Conservation (phyloP, 23 tunicate species). For the Pegea sp. region DNA sequence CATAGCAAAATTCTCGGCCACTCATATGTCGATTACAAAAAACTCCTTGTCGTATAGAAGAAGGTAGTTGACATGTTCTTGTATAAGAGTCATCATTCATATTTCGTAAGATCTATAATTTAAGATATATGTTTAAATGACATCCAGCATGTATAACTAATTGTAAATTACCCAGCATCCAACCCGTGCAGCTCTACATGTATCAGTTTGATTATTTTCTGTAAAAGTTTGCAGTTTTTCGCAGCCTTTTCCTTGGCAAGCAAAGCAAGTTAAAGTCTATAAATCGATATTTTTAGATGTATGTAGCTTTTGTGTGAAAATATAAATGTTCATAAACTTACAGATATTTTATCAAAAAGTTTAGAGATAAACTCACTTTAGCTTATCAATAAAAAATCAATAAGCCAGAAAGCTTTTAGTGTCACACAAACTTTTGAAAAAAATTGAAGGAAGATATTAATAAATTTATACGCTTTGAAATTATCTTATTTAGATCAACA, state of each 20-base stretch:
- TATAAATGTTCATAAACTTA: too few relatives aligned
- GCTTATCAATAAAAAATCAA: too few relatives aligned
- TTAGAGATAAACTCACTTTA: too few relatives aligned
- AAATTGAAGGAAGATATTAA: too few relatives aligned
- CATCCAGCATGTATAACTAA: neutral
- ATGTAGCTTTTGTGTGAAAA: too few relatives aligned
- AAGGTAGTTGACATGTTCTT: conserved; percentile 44
- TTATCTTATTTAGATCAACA: too few relatives aligned
- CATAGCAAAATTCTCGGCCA: conserved; percentile 74
- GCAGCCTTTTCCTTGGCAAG: conserved; percentile 25
- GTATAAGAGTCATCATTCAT: conserved; percentile 14
- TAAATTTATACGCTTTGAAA: too few relatives aligned
- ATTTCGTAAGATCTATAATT: conserved; percentile 34
- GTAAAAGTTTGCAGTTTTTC: conserved; percentile 1
- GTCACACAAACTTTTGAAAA: too few relatives aligned
- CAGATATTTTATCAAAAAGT: too few relatives aligned
- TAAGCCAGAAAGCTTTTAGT: too few relatives aligned
- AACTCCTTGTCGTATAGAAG: conserved; percentile 61
- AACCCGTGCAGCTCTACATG: conserved; percentile 47
- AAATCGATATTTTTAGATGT: too few relatives aligned
- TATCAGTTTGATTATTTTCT: conserved; percentile 6
- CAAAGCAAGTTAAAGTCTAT: conserved; percentile 24
- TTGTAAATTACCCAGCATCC: conserved; percentile 60
- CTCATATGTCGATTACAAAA: conserved; percentile 84
- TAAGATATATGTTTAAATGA: too few relatives aligned